Conservation (phyloP, 2,797 vertebrate species). For the Prionace glauca region DNA sequence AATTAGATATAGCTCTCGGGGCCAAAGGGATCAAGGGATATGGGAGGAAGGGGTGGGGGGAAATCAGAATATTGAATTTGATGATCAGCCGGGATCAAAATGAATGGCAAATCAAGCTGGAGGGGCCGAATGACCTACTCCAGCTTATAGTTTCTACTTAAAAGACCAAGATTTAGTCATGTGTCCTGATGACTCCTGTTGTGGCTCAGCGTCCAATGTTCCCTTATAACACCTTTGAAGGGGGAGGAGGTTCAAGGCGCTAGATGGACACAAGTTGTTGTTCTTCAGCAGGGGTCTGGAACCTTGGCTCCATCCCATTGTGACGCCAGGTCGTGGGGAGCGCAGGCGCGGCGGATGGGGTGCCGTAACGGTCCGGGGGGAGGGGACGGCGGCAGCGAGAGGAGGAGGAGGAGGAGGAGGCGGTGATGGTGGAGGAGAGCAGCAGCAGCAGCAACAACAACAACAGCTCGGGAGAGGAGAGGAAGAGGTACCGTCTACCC, state of each 20-base stretch:
- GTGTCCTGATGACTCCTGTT: background rate
- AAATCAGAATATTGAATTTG: no score
- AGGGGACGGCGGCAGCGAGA: no score
- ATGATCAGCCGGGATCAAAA: no score
- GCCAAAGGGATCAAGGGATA: no score
- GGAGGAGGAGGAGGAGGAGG: background rate
- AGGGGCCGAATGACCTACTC: no score
- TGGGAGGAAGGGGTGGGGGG: no score
- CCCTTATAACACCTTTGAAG: background rate
- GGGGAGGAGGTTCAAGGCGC: no score
- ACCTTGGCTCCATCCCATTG: background rate
- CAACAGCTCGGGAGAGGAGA: background rate
- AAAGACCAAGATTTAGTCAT: background rate
- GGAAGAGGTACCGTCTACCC: background rate
- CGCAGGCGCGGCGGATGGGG: background rate
- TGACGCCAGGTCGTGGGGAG: background rate
- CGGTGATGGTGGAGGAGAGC: background rate
- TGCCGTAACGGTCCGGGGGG: background rate
- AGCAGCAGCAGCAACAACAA: background rate
- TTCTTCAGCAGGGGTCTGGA: background rate
- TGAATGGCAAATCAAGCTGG: no score
- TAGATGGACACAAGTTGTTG: background rate
- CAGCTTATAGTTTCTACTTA: background rate
- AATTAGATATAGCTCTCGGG: no score
- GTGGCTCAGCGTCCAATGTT: background rate